Percentiles rank a stretch among this genome's conserved stretches.
Evolutionary conservation across 2,113 vertebrate genomes (phyloP).

Genomic region (Orientallactaga bullata): DNA sequence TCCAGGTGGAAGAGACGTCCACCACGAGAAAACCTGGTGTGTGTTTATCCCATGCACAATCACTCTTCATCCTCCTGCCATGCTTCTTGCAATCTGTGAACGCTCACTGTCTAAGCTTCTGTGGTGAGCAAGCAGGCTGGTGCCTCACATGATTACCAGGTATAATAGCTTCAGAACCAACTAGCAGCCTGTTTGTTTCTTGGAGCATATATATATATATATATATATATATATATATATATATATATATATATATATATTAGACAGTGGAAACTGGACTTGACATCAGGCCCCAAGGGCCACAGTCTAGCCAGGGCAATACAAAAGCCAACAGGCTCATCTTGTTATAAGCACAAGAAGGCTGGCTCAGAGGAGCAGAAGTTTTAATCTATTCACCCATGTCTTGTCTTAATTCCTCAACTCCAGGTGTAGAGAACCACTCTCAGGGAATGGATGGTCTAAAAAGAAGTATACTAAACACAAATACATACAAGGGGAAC

Average conservation of each 20-base stretch:
- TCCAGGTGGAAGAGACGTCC: neutral
- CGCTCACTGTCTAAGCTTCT: neutral
- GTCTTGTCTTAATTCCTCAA: neutral
- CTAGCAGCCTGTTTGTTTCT: neutral
- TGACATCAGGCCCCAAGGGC: neutral
- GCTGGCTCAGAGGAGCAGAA: neutral
- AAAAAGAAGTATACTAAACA: neutral
- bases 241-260: no score
- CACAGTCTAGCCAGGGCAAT: neutral
- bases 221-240: no score
- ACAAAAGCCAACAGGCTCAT: neutral
- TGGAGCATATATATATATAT: no score
- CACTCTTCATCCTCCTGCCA: fast-evolving
- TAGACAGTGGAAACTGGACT: neutral
- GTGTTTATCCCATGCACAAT: neutral
- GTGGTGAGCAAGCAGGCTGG: neutral
- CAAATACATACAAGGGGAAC: neutral
- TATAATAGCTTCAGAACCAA: neutral
- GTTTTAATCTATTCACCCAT: neutral
- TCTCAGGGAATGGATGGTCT: neutral
- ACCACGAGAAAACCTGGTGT: neutral
- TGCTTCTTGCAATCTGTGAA: neutral
- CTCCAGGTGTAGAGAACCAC: no score
- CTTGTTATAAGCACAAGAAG: neutral
- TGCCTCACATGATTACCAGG: neutral